Percentiles rank a stretch among this genome's conserved stretches.
These are phyloP conservation scores for Notothenia rossii DNA, from an alignment of 2,113 vertebrate species.

Conservation along the genomic window DNA sequence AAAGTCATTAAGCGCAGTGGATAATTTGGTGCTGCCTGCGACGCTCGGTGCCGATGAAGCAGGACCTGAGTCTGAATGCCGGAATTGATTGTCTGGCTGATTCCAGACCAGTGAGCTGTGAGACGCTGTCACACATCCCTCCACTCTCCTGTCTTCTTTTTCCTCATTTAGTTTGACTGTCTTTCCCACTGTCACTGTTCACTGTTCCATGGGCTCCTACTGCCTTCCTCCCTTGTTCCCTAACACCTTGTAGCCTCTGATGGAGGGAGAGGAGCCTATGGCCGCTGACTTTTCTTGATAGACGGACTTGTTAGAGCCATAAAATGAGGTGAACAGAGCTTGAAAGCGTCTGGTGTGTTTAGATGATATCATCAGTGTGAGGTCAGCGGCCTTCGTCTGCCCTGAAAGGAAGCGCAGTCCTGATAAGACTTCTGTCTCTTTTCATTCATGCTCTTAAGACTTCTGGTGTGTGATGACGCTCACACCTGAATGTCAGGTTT, in stretches of 20 bases:
- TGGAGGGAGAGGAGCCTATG: conserved; percentile 37
- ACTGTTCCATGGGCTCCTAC: conserved; percentile 18
- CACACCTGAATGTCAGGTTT: conserved; percentile 41
- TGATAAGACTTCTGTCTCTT: conserved; percentile 58
- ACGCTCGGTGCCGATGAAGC: conserved; percentile 28
- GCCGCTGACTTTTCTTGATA: conserved; percentile 48
- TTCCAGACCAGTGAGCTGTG: conserved; percentile 73
- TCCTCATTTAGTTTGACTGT: conserved; percentile 51
- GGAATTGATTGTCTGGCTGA: conserved; percentile 66
- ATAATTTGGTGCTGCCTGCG: conserved; percentile 25
- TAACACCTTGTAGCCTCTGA: conserved; percentile 42
- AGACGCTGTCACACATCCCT: conserved; percentile 30
- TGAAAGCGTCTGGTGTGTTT: conserved; percentile 61
- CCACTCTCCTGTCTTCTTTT: conserved; percentile 2
- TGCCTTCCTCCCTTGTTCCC: conserved; percentile 17
- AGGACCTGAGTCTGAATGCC: conserved; percentile 42
- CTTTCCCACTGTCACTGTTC: conserved; percentile 38
- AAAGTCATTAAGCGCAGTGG: conserved; percentile 9
- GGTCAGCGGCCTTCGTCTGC: conserved; percentile 63
- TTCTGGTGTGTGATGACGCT: conserved; percentile 38
- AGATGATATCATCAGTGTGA: conserved; percentile 71
- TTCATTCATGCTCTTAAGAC: conserved; percentile 34
- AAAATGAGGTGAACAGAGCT: conserved; percentile 68
- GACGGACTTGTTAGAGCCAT: conserved; percentile 52
- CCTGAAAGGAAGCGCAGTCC: conserved; percentile 54